A percentile compares a stretch with the other conserved stretches of the same genome.
Conservation (phyloP, 2,797 vertebrate species). For the Platyrinchus mystaceus region DNA sequence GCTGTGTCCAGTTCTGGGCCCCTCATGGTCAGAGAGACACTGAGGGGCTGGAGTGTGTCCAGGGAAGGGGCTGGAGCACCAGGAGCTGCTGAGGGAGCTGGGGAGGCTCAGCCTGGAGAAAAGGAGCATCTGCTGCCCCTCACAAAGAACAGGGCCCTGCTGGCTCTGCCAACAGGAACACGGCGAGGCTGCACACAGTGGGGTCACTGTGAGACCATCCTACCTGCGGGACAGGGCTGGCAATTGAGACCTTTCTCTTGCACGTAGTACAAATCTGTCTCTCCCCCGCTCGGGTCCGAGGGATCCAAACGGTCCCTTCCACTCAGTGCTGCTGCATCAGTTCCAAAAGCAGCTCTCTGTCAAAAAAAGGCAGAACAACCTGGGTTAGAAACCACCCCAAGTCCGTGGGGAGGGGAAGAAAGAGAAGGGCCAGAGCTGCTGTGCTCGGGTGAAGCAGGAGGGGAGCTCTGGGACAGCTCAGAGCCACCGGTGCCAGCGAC, state of each 20-base stretch:
- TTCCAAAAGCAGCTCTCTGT: accelerated
- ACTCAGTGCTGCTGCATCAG: accelerated
- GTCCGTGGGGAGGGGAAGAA: accelerated
- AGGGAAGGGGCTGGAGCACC: background rate
- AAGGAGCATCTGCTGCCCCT: background rate
- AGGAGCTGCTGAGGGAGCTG: background rate
- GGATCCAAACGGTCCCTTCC: background rate
- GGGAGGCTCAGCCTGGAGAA: background rate
- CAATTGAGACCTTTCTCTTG: accelerated
- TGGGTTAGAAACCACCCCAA: background rate
- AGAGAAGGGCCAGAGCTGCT: background rate
- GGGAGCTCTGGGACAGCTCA: background rate
- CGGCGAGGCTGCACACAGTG: accelerated
- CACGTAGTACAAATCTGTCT: background rate
- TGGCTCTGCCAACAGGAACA: background rate
- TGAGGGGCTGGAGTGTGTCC: background rate
- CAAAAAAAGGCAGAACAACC: background rate
- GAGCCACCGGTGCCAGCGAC: accelerated
- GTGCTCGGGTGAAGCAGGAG: accelerated
- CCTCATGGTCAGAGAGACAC: background rate
- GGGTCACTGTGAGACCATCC: accelerated
- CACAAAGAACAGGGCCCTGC: accelerated
- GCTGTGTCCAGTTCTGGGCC: background rate
- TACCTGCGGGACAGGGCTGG: background rate
- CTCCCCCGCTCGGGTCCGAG: background rate